Evolutionary conservation across 2,797 vertebrate species (phyloP).

Genomic region (Acanthis flammea): DNA sequence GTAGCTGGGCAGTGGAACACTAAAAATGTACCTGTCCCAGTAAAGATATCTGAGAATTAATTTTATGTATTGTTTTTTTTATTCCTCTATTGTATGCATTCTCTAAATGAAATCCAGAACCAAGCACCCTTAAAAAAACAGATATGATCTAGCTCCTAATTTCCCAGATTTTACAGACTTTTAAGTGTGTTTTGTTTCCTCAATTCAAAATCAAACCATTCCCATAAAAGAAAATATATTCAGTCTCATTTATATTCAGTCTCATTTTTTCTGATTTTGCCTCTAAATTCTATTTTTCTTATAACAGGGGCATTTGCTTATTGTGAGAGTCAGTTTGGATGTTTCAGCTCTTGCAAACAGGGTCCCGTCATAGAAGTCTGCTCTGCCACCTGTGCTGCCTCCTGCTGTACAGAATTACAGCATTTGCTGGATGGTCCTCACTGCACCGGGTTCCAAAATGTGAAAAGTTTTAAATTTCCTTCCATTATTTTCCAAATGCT

Average conservation of each 20-base stretch:
- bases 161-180: neutral
- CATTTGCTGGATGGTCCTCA: neutral
- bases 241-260: no score
- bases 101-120: neutral
- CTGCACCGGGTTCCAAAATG: fast-evolving
- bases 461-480: neutral
- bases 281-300: neutral
- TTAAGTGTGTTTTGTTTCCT: neutral
- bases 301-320: neutral
- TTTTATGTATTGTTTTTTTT: neutral
- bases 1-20: neutral
- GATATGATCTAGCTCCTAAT: neutral
- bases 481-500: neutral
- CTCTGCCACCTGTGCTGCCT: neutral
- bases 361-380: fast-evolving
- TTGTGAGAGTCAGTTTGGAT: neutral
- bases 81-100: neutral
- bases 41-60: neutral
- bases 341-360: neutral
- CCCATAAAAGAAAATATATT: neutral
- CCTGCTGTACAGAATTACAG: neutral
- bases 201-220: neutral
- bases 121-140: neutral
- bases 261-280: neutral
- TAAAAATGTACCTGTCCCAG: neutral